phyloP scores from a whole-genome alignment of 2,797 vertebrate genomes.

The Silurus aristotelis region DNA sequence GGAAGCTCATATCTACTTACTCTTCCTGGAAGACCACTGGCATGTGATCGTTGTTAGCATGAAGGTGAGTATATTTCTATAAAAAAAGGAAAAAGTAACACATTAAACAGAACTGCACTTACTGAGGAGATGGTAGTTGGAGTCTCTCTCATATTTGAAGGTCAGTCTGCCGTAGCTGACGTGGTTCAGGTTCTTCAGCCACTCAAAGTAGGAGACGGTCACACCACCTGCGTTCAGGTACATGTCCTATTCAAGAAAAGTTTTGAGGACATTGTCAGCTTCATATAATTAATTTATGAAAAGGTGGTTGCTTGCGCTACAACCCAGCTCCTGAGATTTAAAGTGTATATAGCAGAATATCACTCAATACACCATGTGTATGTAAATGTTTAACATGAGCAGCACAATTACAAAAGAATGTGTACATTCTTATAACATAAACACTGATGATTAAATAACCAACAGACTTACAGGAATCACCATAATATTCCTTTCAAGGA shows the following conservation, averaged over 20 bases:
- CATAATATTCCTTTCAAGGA: constrained; percentile 92
- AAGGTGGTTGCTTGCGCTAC: no score
- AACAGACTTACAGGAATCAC: constrained; percentile 90
- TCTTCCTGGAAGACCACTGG: constrained; percentile 26
- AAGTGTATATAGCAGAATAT: not conserved
- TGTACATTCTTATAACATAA: not conserved
- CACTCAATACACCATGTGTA: not conserved
- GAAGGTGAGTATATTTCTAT: constrained; percentile 1
- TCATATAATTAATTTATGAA: no score
- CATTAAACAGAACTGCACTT: constrained; percentile 65
- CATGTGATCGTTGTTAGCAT: constrained; percentile 34
- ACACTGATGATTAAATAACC: not conserved
- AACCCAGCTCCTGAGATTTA: not conserved
- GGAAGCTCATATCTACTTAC: not conserved
- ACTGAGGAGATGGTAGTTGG: constrained; percentile 99
- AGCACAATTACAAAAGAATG: no score
- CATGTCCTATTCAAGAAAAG: constrained; percentile 81
- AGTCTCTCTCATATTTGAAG: constrained; percentile 98
- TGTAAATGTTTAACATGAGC: not conserved
- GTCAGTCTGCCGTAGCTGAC: constrained; percentile 97
- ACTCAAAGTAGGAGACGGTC: constrained; percentile 98
- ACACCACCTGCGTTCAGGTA: constrained; percentile 98
- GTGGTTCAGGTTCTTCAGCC: constrained; percentile 99
- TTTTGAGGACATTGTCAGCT: not conserved
- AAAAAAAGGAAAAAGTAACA: not conserved